Evolutionary conservation across 2,888 invertebrate genomes (phyloP).

Genomic region (Parnassius apollo): DNA sequence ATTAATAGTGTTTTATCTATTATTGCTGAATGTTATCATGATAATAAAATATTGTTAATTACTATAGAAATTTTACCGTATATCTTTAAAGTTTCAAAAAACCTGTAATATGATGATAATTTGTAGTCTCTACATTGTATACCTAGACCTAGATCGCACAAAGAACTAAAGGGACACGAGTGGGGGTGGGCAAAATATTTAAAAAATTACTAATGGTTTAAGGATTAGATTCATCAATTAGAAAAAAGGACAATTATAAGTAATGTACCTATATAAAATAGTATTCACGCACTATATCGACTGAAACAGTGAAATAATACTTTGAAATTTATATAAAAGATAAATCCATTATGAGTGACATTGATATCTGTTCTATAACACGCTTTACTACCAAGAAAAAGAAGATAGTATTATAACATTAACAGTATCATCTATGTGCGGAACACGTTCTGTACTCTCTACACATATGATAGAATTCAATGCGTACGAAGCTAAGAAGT

Average conservation of each 20-base stretch:
- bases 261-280: too few species aligned
- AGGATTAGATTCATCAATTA: too few species aligned
- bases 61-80: too few species aligned
- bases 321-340: conserved; percentile 10
- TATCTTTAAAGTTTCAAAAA: too few species aligned
- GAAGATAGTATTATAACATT: conserved; percentile 21
- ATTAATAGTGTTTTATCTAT: too few species aligned
- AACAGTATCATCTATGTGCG: conserved; percentile 28
- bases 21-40: too few species aligned
- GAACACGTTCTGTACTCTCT: conserved; percentile 25
- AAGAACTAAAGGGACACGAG: conserved; percentile 11
- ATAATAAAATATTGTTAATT: too few species aligned
- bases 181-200: conserved; percentile 13
- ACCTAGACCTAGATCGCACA: conserved; percentile 3
- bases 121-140: conserved; percentile 9
- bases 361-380: conserved; percentile 31
- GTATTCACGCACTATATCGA: too few species aligned
- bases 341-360: conserved; percentile 28
- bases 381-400: conserved; percentile 30
- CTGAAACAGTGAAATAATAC: too few species aligned
- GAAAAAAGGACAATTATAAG: too few species aligned
- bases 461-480: conserved; percentile 27
- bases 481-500: conserved; percentile 29
- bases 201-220: not conserved
- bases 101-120: not conserved